Conservation (phyloP, 2,888 invertebrate genomes). For the Lochmaea crataegi region DNA sequence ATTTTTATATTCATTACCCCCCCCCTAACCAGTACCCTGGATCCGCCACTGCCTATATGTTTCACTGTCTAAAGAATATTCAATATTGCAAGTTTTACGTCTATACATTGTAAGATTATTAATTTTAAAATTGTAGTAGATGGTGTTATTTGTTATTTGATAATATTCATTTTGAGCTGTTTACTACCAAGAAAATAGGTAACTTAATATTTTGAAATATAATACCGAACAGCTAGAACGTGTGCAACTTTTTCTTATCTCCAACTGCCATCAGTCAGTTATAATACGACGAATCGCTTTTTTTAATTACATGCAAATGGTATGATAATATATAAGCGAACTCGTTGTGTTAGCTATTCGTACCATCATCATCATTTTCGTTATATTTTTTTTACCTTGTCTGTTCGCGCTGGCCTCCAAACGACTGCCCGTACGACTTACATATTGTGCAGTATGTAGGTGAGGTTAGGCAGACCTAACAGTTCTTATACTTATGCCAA, state of each 20-base stretch:
- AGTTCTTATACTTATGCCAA: conserved; percentile 23
- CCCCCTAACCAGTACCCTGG: too few species aligned
- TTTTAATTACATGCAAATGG: conserved; percentile 30
- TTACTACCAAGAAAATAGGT: neutral
- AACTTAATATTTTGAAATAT: conserved; percentile 2
- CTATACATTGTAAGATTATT: too few species aligned
- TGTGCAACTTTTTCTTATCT: conserved; percentile 9
- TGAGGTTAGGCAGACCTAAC: conserved; percentile 20
- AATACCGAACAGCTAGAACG: neutral
- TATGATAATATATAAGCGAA: conserved; percentile 28
- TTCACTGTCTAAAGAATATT: too few species aligned
- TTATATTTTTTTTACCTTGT: conserved; percentile 27
- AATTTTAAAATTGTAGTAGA: too few species aligned
- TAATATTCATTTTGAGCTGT: neutral
- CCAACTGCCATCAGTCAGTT: neutral
- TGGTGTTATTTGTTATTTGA: neutral
- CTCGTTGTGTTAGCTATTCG: conserved; percentile 16
- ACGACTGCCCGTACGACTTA: conserved; percentile 9
- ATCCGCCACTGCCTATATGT: too few species aligned
- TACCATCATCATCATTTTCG: conserved; percentile 26
- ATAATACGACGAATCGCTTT: conserved; percentile 12
- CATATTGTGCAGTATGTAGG: conserved; percentile 31
- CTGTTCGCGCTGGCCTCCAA: conserved; percentile 22
- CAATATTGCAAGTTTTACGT: too few species aligned
- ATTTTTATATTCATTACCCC: too few species aligned